These are phyloP conservation scores for Myotis yumanensis DNA, from an alignment of 2,113 vertebrate genomes.

Conservation along the genomic window DNA sequence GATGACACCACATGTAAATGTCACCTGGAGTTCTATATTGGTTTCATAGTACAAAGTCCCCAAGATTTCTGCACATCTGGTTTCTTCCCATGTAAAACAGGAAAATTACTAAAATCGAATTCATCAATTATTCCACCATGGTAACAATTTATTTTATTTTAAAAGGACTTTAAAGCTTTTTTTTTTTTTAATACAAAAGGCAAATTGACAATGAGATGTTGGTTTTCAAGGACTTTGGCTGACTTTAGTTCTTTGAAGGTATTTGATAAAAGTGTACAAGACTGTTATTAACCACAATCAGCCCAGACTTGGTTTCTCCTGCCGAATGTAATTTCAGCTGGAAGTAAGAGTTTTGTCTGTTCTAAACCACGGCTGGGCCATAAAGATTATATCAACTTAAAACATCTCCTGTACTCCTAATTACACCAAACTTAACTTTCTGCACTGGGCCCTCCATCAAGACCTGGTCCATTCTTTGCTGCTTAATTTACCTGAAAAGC, in stretches of 20 bases:
- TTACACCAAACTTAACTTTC: background rate
- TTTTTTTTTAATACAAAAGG: background rate
- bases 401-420: background rate
- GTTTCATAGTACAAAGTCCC: background rate
- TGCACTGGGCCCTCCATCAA: background rate
- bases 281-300: background rate
- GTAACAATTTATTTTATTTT: background rate
- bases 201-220: background rate
- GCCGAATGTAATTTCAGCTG: background rate
- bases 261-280: background rate
- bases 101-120: background rate
- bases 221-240: background rate
- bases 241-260: background rate
- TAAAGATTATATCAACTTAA: background rate
- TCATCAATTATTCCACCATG: background rate
- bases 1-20: background rate
- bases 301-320: background rate
- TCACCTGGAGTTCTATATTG: background rate
- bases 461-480: background rate
- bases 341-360: background rate
- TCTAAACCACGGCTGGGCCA: background rate
- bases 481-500: background rate
- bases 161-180: background rate
- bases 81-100: background rate
- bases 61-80: background rate